These are phyloP conservation scores for Microplitis demolitor DNA, from an alignment of 1,140 invertebrate species.

Conservation along the genomic window DNA sequence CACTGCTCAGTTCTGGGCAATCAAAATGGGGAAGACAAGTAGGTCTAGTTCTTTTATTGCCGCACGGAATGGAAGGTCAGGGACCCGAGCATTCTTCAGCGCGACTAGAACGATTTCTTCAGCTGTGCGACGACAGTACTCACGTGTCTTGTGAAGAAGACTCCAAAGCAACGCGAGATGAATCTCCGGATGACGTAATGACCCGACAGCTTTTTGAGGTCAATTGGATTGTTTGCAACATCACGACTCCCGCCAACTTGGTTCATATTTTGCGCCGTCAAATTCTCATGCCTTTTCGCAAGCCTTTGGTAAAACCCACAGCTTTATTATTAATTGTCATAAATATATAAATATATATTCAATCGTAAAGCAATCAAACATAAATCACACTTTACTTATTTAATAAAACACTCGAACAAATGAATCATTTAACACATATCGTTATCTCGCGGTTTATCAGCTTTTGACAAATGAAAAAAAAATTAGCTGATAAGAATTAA, in stretches of 20 bases:
- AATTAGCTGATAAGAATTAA: not conserved
- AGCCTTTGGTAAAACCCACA: conserved; percentile 65
- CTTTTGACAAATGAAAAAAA: not conserved
- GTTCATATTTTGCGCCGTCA: conserved; percentile 87
- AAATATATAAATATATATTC: not conserved
- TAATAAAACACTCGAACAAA: not conserved
- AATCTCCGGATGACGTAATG: conserved; percentile 60
- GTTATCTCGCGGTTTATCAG: not conserved
- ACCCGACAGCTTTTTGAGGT: conserved; percentile 76
- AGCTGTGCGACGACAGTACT: conserved; percentile 78
- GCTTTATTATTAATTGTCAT: not conserved
- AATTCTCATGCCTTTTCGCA: conserved; percentile 80
- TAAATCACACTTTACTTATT: not conserved
- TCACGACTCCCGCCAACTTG: conserved; percentile 83
- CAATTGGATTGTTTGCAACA: conserved; percentile 84
- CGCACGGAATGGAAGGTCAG: conserved; percentile 90
- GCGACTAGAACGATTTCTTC: conserved; percentile 81
- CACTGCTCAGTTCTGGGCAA: conserved; percentile 80
- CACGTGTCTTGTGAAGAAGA: conserved; percentile 60
- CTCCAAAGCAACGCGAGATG: conserved; percentile 32
- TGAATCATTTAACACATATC: not conserved
- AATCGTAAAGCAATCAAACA: not conserved
- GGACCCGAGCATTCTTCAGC: conserved; percentile 88
- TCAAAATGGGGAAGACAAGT: conserved; percentile 85
- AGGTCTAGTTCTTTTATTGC: conserved; percentile 81